Base-by-base conservation (phyloP, 2,888 invertebrate species). In the Latheticus oryzae region DNA sequence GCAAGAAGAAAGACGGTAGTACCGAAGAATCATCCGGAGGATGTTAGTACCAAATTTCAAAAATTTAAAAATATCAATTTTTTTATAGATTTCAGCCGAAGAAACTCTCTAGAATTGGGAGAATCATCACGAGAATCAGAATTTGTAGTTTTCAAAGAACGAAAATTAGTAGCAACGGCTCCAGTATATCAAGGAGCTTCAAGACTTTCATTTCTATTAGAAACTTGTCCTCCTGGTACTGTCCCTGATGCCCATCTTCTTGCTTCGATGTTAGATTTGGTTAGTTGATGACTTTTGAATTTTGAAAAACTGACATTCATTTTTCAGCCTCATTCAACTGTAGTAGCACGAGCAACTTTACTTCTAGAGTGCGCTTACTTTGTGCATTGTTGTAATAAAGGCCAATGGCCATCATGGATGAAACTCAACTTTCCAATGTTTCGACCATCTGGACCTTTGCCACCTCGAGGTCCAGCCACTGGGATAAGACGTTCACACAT, bases 351-450 rank as follows among this genome's bases (percentile, higher is more conserved):
- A 73, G 98, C 99, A 2, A 89, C 94, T 0, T 85, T 98, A 47
- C 80, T 98, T 3, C 78, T 99, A 58, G 99, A 99, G 79, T 97
- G 97, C 77, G 91, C 97, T 0, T 91, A 97, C 76, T 91, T 98
- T 68, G 97, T 99, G 1, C 97, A 98, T 74, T 88, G 94, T 64
- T 99, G 99, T 78, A 99, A 98, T 78, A 93, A 94, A 74, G 97
- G 97, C 0, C 95, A 96, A 68, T 99, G 99, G 99, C 98, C 99
- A 0, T 87, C 90, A 50, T 99, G 99, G 97, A 92, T 97, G 86
- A 95, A 95, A 78, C 86, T 93, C 4, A 92, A 90, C 73, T 82
- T 88, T 60, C 87, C 89, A 3, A 85, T 89, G 72, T 89, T 88
- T 73, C 82, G 91, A 33, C 87, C 87, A 0, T 88, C 87, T 1